Percentiles rank a stretch among this genome's conserved stretches.
phyloP scores from a whole-genome alignment of 2,113 vertebrate genomes.

The Zosterops japonicus region DNA sequence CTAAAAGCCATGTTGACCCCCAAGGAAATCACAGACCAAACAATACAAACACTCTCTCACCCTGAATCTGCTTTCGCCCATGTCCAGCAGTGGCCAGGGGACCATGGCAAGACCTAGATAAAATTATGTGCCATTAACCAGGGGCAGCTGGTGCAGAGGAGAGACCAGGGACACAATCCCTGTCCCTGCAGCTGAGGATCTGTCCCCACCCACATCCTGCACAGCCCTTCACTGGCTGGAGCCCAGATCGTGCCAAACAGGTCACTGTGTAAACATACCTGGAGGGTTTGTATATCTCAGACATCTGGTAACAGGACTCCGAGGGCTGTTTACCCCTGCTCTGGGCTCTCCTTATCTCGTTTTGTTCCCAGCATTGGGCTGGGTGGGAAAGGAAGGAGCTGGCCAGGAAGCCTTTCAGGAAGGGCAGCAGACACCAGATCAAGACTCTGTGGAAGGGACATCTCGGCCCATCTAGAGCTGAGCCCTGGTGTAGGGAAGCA shows the following conservation, averaged over 20 bases:
- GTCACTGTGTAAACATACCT: slow-evolving; percentile 31
- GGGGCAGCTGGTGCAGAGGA: neutral
- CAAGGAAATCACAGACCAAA: neutral
- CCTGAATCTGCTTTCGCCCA: neutral
- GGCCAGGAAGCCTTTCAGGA: neutral
- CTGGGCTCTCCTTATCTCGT: neutral
- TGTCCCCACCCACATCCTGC: neutral
- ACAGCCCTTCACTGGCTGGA: neutral
- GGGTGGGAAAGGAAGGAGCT: neutral
- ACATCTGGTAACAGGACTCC: slow-evolving; percentile 7
- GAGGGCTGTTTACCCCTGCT: neutral
- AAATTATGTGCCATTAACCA: neutral
- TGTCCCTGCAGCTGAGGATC: neutral
- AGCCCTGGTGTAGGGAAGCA: neutral
- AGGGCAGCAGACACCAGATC: neutral
- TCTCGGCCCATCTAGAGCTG: neutral
- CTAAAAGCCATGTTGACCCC: neutral
- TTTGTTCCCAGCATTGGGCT: neutral
- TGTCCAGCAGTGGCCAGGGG: neutral
- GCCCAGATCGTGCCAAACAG: neutral
- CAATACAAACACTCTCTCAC: neutral
- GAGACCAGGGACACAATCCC: accelerated
- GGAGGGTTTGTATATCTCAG: neutral
- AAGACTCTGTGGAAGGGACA: neutral
- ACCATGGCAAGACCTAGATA: neutral